Evolutionary conservation across 35 echinoderm and acorn worm species (phyloP).

Genomic region (Anneissia japonica): DNA sequence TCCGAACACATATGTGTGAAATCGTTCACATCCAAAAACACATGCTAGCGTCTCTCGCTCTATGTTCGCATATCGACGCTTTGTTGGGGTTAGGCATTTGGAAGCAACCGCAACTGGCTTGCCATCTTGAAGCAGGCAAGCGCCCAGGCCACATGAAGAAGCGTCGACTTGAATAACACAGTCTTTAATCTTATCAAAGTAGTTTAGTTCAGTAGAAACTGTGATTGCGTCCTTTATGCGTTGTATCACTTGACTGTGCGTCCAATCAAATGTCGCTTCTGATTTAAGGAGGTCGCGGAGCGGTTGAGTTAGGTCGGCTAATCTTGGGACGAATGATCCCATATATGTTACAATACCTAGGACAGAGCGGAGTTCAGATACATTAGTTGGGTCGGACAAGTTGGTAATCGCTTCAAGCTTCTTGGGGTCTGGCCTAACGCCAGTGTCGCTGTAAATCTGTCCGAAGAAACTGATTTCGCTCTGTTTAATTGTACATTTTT

Average conservation of each 20-base stretch:
- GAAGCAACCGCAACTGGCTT: constrained; percentile 34
- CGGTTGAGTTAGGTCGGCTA: neutral
- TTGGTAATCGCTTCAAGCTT: constrained; percentile 16
- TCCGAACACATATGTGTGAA: constrained; percentile 30
- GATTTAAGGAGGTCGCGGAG: neutral
- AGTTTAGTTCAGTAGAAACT: constrained; percentile 7
- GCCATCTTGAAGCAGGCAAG: constrained; percentile 30
- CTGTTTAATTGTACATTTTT: constrained; percentile 32
- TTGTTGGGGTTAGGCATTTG: constrained; percentile 30
- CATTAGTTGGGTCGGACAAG: constrained; percentile 4
- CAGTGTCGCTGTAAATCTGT: constrained; percentile 19
- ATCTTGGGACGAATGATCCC: neutral
- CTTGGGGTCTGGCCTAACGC: constrained; percentile 36
- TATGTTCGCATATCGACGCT: constrained; percentile 32
- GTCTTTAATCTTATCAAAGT: constrained; percentile 29
- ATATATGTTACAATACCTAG: constrained; percentile 25
- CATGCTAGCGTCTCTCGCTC: constrained; percentile 25
- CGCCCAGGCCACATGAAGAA: constrained; percentile 22
- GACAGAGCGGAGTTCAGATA: constrained; percentile 23
- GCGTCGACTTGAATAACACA: constrained; percentile 28
- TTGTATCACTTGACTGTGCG: neutral
- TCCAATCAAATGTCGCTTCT: constrained; percentile 3
- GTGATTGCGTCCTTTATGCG: neutral
- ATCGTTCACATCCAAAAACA: constrained; percentile 24
- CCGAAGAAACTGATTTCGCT: constrained; percentile 35